Conservation (phyloP, 2,797 vertebrate species). For the Rousettus madagascariensis region DNA sequence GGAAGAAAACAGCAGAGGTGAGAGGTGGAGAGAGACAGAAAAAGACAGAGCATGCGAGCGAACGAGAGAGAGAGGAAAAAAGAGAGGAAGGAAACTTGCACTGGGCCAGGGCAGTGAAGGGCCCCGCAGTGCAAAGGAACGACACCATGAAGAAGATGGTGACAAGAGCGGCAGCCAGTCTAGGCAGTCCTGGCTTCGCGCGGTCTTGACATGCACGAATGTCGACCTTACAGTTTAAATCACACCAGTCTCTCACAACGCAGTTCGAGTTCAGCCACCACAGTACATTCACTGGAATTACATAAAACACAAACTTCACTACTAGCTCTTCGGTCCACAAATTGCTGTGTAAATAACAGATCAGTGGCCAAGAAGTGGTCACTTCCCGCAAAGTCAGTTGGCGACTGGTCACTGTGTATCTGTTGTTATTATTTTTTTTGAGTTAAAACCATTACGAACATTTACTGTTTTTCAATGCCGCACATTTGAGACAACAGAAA, state of each 20-base stretch:
- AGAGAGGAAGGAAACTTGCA: not conserved
- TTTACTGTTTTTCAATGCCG: slow-evolving; percentile 44
- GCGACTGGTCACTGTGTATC: rapidly evolving
- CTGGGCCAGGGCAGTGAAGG: not conserved
- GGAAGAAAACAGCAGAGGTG: not conserved
- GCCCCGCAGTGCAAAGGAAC: not conserved
- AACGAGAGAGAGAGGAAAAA: not conserved
- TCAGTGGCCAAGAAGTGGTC: not conserved
- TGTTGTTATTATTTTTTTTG: no score
- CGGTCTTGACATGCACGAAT: rapidly evolving
- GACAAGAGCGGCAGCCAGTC: no score
- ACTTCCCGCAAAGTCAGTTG: rapidly evolving
- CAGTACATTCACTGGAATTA: rapidly evolving
- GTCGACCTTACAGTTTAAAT: not conserved
- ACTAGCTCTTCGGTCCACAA: rapidly evolving
- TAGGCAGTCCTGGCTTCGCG: rapidly evolving
- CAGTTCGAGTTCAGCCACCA: rapidly evolving
- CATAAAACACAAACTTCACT: rapidly evolving
- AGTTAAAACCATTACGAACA: slow-evolving; percentile 52
- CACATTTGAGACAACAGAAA: slow-evolving; percentile 16
- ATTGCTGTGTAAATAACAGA: rapidly evolving
- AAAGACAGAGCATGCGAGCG: not conserved
- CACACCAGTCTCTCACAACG: rapidly evolving
- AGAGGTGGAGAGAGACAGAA: not conserved
- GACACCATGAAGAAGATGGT: rapidly evolving